Conservation (phyloP, 1,140 invertebrate species). For the Drosophila leontia region DNA sequence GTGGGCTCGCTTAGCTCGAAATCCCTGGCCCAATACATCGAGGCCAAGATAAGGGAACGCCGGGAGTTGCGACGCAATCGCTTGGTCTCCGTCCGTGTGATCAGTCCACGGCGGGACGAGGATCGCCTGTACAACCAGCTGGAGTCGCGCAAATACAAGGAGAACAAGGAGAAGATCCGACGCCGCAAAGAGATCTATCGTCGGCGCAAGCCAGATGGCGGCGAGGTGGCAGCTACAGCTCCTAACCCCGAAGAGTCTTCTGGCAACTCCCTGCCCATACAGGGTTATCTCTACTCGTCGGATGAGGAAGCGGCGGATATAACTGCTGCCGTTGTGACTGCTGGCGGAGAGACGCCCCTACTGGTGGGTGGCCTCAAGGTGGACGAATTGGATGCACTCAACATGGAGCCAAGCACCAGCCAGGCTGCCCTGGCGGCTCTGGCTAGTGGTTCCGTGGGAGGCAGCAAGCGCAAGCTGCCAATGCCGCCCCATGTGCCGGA, state of each 20-base stretch:
- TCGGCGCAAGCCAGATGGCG: conserved; percentile 56
- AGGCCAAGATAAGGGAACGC: conserved; percentile 57
- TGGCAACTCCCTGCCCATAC: conserved; percentile 57
- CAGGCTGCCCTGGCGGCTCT: conserved; percentile 23
- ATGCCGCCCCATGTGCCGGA: conserved; percentile 33
- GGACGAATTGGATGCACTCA: conserved; percentile 65
- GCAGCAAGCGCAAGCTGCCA: conserved; percentile 51
- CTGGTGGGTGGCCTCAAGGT: conserved; percentile 23
- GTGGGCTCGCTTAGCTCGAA: conserved; percentile 40
- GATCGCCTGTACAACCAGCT: conserved; percentile 89
- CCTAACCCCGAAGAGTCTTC: conserved; percentile 9
- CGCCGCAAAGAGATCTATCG: conserved; percentile 88
- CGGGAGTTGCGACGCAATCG: conserved; percentile 59
- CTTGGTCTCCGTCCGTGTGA: conserved; percentile 89
- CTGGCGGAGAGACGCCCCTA: neutral
- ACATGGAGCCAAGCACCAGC: conserved; percentile 45
- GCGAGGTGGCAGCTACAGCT: too few species aligned
- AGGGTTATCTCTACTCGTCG: conserved; percentile 75
- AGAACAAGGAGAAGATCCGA: conserved; percentile 92
- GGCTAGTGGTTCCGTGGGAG: neutral
- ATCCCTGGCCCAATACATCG: conserved; percentile 53
- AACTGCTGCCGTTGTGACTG: neutral
- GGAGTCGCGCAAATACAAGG: conserved; percentile 89
- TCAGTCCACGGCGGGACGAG: conserved; percentile 91
- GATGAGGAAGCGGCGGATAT: conserved; percentile 63